Evolutionary conservation across 2,888 invertebrate genomes (phyloP).

Genomic region (Serripes groenlandicus): DNA sequence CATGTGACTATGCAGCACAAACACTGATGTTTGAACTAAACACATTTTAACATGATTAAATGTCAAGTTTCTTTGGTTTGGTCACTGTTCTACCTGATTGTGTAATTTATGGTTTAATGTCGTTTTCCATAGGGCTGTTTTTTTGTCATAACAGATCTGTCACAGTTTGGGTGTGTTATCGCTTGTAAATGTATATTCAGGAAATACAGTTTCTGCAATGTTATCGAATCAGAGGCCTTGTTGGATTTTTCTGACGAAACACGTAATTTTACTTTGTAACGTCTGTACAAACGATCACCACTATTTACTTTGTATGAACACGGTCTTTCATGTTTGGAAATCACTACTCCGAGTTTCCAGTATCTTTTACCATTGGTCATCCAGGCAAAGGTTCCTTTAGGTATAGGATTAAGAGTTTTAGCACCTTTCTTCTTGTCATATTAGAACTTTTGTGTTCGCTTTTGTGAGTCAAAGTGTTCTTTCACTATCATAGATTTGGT

Average conservation of each 20-base stretch:
- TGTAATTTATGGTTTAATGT: too few relatives aligned
- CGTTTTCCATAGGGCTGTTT: too few relatives aligned
- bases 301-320: constrained; percentile 55
- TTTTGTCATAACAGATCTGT: too few relatives aligned
- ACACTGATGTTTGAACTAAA: too few relatives aligned
- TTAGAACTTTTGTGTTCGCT: constrained; percentile 54
- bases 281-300: constrained; percentile 35
- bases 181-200: too few relatives aligned
- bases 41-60: too few relatives aligned
- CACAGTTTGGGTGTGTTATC: too few relatives aligned
- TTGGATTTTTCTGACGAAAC: constrained; percentile 14
- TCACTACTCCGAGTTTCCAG: constrained; percentile 43
- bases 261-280: constrained; percentile 46
- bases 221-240: too few relatives aligned
- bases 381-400: constrained; percentile 37
- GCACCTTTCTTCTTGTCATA: constrained; percentile 45
- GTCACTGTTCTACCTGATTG: too few relatives aligned
- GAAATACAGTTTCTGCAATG: too few relatives aligned
- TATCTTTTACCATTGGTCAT: constrained; percentile 27
- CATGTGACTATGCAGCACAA: too few relatives aligned
- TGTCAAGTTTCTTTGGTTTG: too few relatives aligned
- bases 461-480: constrained; percentile 40
- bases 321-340: constrained; percentile 41
- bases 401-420: constrained; percentile 36
- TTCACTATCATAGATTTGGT: constrained; percentile 22